Evolutionary conservation across 2,113 vertebrate genomes (phyloP).

Genomic region (Butorides virescens): DNA sequence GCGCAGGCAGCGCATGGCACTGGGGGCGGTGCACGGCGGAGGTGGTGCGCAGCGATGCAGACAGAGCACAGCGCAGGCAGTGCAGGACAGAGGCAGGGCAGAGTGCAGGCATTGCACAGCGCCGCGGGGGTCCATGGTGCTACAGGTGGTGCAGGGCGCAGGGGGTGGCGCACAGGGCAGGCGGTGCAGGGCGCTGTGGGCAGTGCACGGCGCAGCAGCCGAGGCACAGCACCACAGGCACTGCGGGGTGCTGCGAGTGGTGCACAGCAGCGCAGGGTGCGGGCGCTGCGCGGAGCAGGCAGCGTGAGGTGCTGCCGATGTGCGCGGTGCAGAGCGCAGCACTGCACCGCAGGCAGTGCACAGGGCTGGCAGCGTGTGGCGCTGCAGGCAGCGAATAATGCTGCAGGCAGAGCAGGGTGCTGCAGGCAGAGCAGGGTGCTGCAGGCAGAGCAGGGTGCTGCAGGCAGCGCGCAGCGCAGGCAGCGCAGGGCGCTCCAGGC

Average conservation of each 20-base stretch:
- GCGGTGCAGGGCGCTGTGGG: background rate
- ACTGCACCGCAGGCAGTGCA: background rate
- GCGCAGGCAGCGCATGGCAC: background rate
- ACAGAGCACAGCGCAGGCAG: background rate
- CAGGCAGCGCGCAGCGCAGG: background rate
- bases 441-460: background rate
- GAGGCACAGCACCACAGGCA: background rate
- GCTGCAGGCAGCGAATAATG: background rate
- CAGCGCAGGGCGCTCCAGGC: background rate
- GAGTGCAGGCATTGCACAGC: background rate
- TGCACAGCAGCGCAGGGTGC: too few species aligned
- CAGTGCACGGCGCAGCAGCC: background rate
- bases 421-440: background rate
- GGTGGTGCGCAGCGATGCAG: too few species aligned
- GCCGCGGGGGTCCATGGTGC: background rate
- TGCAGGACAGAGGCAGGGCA: background rate
- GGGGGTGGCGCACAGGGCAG: background rate
- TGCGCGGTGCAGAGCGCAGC: background rate
- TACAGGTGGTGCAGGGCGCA: background rate
- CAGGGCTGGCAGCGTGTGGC: background rate
- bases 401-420: background rate
- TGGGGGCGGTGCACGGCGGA: background rate
- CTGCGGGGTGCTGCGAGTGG: background rate
- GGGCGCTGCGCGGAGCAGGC: background rate
- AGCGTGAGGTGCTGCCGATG: background rate